Percentiles rank a stretch among this genome's conserved stretches.
Evolutionary conservation across 2,888 invertebrate species (phyloP).

Genomic region (Spilosoma lubricipeda): DNA sequence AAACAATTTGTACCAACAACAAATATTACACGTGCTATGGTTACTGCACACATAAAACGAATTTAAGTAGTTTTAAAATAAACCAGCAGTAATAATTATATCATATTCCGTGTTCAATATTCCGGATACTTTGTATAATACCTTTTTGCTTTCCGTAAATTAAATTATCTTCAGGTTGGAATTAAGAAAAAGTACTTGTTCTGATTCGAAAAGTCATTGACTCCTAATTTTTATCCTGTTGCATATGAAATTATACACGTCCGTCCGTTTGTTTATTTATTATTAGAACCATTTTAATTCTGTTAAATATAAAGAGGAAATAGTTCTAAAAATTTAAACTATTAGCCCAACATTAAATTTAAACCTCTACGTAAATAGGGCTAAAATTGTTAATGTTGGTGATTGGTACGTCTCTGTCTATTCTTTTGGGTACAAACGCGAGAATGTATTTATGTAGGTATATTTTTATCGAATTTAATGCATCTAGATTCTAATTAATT

Average conservation of each 20-base stretch:
- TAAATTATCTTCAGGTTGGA: not conserved
- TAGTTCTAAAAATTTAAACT: not conserved
- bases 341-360: not conserved
- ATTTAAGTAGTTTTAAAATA: not conserved
- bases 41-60: not conserved
- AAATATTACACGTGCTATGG: not conserved
- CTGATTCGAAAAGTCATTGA: not conserved
- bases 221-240: not conserved
- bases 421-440: too few relatives aligned
- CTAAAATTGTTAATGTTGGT: not conserved
- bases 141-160: not conserved
- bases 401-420: too few relatives aligned
- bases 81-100: not conserved
- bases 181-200: not conserved
- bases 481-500: not conserved
- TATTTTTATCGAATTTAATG: not conserved
- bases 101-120: not conserved
- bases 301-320: not conserved
- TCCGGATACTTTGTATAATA: not conserved
- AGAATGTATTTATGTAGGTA: too few relatives aligned
- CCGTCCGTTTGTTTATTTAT: not conserved
- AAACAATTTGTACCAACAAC: not conserved
- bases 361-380: not conserved
- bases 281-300: not conserved
- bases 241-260: not conserved